Evolutionary conservation across 1,140 invertebrate species (phyloP), one percentile per base, ranked within the genome.

Genomic region (Orussus abietinus): DNA sequence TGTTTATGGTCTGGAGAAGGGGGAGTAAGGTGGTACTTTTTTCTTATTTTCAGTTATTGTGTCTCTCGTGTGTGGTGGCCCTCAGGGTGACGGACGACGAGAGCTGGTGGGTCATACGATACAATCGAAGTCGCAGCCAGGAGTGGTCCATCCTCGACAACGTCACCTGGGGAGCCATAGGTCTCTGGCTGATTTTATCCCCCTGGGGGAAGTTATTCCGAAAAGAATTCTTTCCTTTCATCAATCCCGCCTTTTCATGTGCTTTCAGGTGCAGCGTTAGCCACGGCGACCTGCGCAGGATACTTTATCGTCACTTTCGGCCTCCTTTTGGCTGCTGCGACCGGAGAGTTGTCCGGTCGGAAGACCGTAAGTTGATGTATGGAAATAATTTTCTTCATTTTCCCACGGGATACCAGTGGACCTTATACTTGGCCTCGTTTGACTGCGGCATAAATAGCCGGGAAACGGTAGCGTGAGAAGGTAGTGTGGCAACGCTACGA

Each of bases 111-210:
- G 65, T 86, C 25, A 79, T 79, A 39, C 74, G 81, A 29, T 80
- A 80, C 42, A 68, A 85, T 30, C 78, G 85, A 62, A 85, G 85
- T 68, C 62, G 82, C 17, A 85, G 83, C 15, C 69, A 79, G 37
- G 84, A 86, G 67, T 86, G 84, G 84, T 81, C 82, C n/a, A 73
- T 85, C 3, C 64, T 85, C 32, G 83, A 78, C 42, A 85, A 82
- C 41, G 77, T 86, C 20, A 85, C 83, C 0, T 85, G 83, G 81
- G 82, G 79, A 76, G 41, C 76, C 72, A 52, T 85, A 77, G 70
- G 82, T 81, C n/a, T n/a, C n/a, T n/a, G n/a, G n/a, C n/a, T n/a
- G n/a, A n/a, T n/a, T n/a, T n/a, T n/a, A n/a, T n/a, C n/a, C n/a
- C n/a, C n/a, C n/a, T n/a, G n/a, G n/a, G n/a, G n/a, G n/a, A n/a